Evolutionary conservation across 2,113 vertebrate species (phyloP), one percentile per base, ranked within the genome.

Genomic region (Brachyistius frenatus): DNA sequence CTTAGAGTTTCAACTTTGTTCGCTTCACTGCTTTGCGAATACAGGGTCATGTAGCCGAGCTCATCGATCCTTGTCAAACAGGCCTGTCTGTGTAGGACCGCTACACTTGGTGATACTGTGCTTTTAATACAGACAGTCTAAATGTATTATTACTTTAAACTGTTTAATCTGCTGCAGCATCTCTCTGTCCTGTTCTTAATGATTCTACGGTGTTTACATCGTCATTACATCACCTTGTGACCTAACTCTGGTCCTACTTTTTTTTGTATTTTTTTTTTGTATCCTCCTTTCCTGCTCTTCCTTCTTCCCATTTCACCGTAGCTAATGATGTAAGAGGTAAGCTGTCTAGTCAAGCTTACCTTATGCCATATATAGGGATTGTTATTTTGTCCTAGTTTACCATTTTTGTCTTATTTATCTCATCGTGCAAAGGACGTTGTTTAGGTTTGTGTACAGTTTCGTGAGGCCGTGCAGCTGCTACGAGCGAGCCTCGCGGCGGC

Each of bases 301-400:
- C 23, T 52, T 35, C 56, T 32, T 7, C 16, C 76, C 46, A 66
- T 50, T 57, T 60, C 47, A 72, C 62, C 74, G 55, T 67, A 81
- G 81, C 84, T 83, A 86, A 89, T 93, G 84, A 92, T 88, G 89
- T 92, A 93, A 94, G 88, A 86, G 89, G 87, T 93, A 92, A 91
- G 66, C 90, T 67, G 70, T 74, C 83, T 84, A 77, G 75, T 90
- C 75, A 80, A 79, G 87, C 76, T 89, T 80, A 82, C 67, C 46
- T 66, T 74, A 61, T 79, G 78, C 72, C 72, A 89, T 73, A 93
- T 91, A 92, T 93, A 90, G 65, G 76, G 92, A 94, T 95, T 92
- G 93, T 84, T 80, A 79, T 88, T 73, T 74, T 76, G 85, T 91
- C 90, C 84, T 83, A 71, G 82, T 84, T 85, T 60, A 83, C 62